phyloP scores from a whole-genome alignment of 1,140 invertebrate species.

The Drosophila repletoides region DNA sequence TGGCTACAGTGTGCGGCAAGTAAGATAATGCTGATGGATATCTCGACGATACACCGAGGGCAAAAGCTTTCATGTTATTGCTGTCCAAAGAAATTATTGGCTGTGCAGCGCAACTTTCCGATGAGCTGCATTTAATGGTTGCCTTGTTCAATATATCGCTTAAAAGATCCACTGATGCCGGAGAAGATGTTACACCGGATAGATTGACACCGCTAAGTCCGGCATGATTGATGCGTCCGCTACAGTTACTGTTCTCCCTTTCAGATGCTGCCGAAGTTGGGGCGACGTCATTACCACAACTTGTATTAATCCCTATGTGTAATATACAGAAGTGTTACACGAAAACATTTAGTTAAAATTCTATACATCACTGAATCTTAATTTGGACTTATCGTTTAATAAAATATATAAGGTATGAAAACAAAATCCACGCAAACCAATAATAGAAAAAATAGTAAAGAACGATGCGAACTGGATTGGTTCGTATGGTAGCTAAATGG shows the following conservation, averaged over 20 bases:
- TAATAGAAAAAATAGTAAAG: too few relatives aligned
- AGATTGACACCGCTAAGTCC: conserved; percentile 9
- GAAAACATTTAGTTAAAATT: too few relatives aligned
- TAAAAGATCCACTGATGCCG: conserved; percentile 34
- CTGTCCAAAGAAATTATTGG: conserved; percentile 13
- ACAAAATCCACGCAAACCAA: too few relatives aligned
- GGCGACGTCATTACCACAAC: conserved; percentile 13
- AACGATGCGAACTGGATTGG: too few relatives aligned
- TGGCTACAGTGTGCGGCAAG: conserved; percentile 39
- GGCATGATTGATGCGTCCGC: conserved; percentile 31
- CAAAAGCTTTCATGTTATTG: conserved; percentile 15
- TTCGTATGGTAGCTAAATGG: too few relatives aligned
- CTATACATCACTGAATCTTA: too few relatives aligned
- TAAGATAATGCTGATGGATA: conserved; percentile 39
- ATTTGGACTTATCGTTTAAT: too few relatives aligned
- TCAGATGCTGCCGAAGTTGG: conserved; percentile 33
- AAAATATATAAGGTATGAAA: too few relatives aligned
- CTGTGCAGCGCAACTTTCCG: conserved; percentile 8
- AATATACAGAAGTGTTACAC: neutral
- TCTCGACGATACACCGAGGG: conserved; percentile 7
- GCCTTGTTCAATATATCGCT: conserved; percentile 50
- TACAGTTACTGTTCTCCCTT: conserved; percentile 49
- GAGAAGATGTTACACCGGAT: conserved; percentile 8
- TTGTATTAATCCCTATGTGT: conserved; percentile 16
- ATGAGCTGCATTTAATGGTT: conserved; percentile 17